Evolutionary conservation across 2,888 invertebrate genomes (phyloP).

Genomic region (Dasypolia templi): DNA sequence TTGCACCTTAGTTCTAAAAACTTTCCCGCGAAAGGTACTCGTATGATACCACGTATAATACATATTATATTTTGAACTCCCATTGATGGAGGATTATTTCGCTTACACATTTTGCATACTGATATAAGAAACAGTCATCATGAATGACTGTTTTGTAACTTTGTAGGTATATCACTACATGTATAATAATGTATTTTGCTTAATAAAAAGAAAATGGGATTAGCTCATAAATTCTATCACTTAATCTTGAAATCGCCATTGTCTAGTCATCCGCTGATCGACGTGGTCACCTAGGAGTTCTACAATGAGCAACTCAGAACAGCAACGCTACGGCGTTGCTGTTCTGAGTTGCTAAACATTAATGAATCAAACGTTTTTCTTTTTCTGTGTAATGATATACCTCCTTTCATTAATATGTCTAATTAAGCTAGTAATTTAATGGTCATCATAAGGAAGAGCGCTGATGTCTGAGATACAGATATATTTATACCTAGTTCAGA

Average conservation of each 20-base stretch:
- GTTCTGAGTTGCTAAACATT: no score
- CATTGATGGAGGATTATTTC: constrained; percentile 8
- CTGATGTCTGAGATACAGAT: no score
- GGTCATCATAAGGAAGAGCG: no score
- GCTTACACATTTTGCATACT: constrained; percentile 19
- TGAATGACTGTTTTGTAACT: constrained; percentile 34
- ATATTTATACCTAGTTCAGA: no score
- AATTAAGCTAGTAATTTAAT: no score
- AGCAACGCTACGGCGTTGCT: no score
- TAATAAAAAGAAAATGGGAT: constrained; percentile 22
- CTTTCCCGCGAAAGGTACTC: background rate
- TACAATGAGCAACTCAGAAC: constrained; percentile 6
- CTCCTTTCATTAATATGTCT: no score
- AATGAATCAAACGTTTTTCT: background rate
- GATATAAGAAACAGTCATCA: constrained; percentile 3
- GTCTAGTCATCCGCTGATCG: background rate
- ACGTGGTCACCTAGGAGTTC: background rate
- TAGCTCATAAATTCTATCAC: constrained; percentile 26
- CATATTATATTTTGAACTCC: constrained; percentile 17
- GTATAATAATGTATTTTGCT: constrained; percentile 17
- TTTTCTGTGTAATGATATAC: no score
- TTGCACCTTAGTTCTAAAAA: background rate
- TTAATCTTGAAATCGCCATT: constrained; percentile 26
- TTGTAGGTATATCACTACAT: constrained; percentile 3
- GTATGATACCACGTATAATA: background rate